Evolutionary conservation across 1,140 invertebrate species (phyloP).

Genomic region (Leptopilina boulardi): DNA sequence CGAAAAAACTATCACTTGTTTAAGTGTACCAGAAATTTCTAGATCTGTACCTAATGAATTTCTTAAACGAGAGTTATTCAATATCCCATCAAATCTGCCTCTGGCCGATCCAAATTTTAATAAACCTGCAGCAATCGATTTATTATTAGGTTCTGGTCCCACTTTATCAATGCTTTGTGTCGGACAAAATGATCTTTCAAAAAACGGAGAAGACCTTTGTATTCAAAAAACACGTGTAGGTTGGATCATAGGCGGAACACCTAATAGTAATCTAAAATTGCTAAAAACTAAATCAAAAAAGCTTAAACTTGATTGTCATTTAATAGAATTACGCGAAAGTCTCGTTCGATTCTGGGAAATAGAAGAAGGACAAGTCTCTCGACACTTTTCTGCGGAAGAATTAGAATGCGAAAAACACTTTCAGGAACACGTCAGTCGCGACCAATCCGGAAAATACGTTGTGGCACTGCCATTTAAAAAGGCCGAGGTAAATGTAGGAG

Average conservation of each 20-base stretch:
- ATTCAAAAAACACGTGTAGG: slow-evolving; percentile 45
- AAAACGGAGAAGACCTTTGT: background rate
- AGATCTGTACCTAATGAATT: slow-evolving; percentile 40
- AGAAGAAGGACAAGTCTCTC: slow-evolving; percentile 50
- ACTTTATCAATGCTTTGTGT: slow-evolving; percentile 39
- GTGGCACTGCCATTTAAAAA: slow-evolving; percentile 55
- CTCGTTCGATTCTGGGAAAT: slow-evolving; percentile 58
- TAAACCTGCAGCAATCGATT: slow-evolving; percentile 36
- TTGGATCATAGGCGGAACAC: slow-evolving; percentile 36
- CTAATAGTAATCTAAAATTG: background rate
- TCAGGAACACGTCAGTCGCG: slow-evolving; percentile 40
- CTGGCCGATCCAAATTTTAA: slow-evolving; percentile 47
- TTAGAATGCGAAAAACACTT: slow-evolving; percentile 55
- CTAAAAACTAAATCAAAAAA: background rate
- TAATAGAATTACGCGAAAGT: slow-evolving; percentile 15
- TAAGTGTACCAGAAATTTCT: slow-evolving; percentile 47
- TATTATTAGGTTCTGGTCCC: slow-evolving; percentile 40
- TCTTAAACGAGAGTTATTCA: slow-evolving; percentile 40
- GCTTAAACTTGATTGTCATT: slow-evolving; percentile 10
- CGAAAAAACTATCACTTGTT: slow-evolving; percentile 40
- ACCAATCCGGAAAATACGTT: slow-evolving; percentile 47
- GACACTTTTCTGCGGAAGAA: slow-evolving; percentile 50
- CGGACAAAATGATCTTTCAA: slow-evolving; percentile 37
- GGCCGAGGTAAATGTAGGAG: slow-evolving; percentile 44
- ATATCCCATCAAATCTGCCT: slow-evolving; percentile 44